Base-by-base conservation (phyloP, 1,140 invertebrate species). In the Temnothorax nylanderi region DNA sequence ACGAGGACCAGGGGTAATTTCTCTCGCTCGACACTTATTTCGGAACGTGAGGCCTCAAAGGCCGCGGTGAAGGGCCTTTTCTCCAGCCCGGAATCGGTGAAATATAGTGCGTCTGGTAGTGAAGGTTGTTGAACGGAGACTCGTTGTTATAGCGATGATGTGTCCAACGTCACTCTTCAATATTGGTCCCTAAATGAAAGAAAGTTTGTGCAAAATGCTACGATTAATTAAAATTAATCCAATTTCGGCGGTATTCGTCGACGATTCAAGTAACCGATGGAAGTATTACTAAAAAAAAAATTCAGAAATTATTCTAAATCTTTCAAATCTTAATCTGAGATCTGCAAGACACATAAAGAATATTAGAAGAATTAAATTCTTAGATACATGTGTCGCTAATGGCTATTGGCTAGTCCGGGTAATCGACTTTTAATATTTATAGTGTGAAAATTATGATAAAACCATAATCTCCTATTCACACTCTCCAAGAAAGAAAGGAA, bases 1-100 rank as follows among this genome's bases (percentile, higher is more conserved):
- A 93, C 18, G 91, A 93, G 47, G 92, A 94, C 8, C 93, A 93
- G 85, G 92, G 93, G 93, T 94, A 92, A 93, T 75, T 44, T 80
- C 51, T 60, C 10, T 67, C 26, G 11, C 10, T 67, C 51, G 16
- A 4, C 8, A 74, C 88, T 76, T 47, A 69, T 78, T 67, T 85
- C 69, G 74, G 41, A 44, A 21, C 65, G 51, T 47, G 60, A 82
- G 34, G 34, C 13, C n/a, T 60, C 18, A 26, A 11, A 11, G 47
- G 47, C 47, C 69, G 13, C 54, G 54, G 54, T 84, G 80, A 84
- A 84, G 51, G 69, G 69, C n/a, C 69, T 62, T 47, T 64, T 18
- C 49, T 26, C 60, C 74, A 10, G 51, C 37, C 21, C 18, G 37
- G n/a, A 84, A 47, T 76, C 80, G 7, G 16, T 65, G 37, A 85